Base-by-base conservation (phyloP, 1,140 invertebrate genomes). In the Drosophila santomea region DNA sequence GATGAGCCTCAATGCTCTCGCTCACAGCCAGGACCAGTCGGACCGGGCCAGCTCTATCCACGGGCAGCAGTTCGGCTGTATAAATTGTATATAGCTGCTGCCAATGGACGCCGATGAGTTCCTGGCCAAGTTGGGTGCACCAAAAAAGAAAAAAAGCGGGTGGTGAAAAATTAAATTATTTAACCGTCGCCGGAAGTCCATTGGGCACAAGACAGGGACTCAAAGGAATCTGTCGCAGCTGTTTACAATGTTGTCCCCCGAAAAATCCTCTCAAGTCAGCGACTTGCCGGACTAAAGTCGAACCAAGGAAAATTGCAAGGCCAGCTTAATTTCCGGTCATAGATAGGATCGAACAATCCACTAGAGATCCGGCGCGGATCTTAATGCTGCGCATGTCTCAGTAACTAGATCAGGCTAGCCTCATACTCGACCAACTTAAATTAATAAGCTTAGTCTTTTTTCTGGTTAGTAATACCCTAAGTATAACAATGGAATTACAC, bases 171-270 rank as follows among this genome's bases (percentile, higher is more conserved):
- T 84, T 84, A 89, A 89, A 89, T 89, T 89, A 89, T 89, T 89
- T 84, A 88, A 89, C 78, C 80, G 84, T 78, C 80, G 84, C 84
- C 84, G 84, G 84, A 89, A 74, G 85, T 89, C 77, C 80, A 89
- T 80, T 89, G 84, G 75, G 80, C 64, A 74, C 59, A 80, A 58
- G 63, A 66, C 63, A 69, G 58, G 73, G 57, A 51, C 80, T 74
- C 80, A 77, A 80, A 84, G 77, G 74, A 73, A 83, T 88, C 58
- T 86, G 66, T 58, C 50, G 71, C 75, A 78, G 71, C 71, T 78
- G 75, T 52, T 78, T 57, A 50, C 66, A 38, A 64, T 67, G 50
- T 41, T 71, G 67, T 69, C 64, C 23, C 12, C 50, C 32, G 15
- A 20, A 35, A 41, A 39, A 25, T 23, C 39, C 23, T 43, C 38